These are phyloP conservation scores for Rhagoletis zephyria DNA, from an alignment of 1,140 invertebrate genomes.

Conservation along the genomic window DNA sequence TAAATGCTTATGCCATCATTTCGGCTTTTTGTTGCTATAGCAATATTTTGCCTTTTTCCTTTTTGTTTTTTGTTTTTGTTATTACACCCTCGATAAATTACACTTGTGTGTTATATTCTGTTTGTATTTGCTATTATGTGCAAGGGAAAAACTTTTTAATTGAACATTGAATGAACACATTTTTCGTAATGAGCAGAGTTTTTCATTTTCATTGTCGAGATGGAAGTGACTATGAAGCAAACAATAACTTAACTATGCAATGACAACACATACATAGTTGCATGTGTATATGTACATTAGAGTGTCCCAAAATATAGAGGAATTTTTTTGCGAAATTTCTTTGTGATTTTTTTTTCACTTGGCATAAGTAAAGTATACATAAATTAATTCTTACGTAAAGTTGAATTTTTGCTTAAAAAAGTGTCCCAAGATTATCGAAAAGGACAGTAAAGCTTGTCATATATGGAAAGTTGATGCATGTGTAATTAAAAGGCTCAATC, in stretches of 20 bases:
- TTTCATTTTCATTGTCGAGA: constrained; percentile 22
- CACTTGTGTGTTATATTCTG: background rate
- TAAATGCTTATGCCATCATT: background rate
- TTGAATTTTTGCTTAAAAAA: too few relatives aligned
- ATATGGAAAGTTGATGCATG: too few relatives aligned
- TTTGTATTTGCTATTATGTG: background rate
- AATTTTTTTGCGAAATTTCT: too few relatives aligned
- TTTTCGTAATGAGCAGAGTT: constrained; percentile 51
- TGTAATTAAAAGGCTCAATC: too few relatives aligned
- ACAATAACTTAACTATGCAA: background rate
- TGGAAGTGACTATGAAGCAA: background rate
- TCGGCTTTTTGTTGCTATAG: background rate
- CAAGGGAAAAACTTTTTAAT: constrained; percentile 38
- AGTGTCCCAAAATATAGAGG: too few relatives aligned
- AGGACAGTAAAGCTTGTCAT: too few relatives aligned
- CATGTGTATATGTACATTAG: too few relatives aligned
- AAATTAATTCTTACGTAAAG: too few relatives aligned
- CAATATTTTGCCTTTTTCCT: constrained; percentile 21
- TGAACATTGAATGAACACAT: constrained; percentile 51
- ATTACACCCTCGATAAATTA: constrained; percentile 4
- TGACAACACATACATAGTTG: too few relatives aligned
- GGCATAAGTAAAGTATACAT: too few relatives aligned
- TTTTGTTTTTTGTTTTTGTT: background rate
- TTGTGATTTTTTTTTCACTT: too few relatives aligned
- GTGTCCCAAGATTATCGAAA: too few relatives aligned